A percentile compares a stretch with the other conserved stretches of the same genome.
Evolutionary conservation across 2,797 vertebrate genomes (phyloP).

Genomic region (Sternotherus odoratus): DNA sequence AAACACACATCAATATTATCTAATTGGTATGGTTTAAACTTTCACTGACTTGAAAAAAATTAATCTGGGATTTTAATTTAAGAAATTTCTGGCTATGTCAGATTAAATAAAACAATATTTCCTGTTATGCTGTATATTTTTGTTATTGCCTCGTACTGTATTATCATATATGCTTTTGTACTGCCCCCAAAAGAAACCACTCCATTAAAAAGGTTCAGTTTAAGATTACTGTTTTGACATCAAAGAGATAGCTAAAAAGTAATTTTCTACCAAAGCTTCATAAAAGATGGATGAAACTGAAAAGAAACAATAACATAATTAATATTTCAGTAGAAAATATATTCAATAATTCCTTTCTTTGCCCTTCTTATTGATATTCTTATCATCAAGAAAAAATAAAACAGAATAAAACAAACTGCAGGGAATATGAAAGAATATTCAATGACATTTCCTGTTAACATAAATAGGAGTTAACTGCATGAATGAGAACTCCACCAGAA

Average conservation of each 20-base stretch:
- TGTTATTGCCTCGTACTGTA: background rate
- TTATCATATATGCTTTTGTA: background rate
- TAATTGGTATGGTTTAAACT: background rate
- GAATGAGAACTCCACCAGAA: background rate
- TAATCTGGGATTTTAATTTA: conserved; percentile 3
- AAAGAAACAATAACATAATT: background rate
- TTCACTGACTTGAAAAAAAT: background rate
- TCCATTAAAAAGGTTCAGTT: background rate
- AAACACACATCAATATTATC: background rate
- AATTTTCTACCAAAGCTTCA: background rate
- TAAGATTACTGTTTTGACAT: background rate
- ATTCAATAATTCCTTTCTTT: background rate
- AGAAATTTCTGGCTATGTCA: background rate
- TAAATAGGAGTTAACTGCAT: background rate
- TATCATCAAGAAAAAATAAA: background rate
- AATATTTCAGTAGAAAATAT: background rate
- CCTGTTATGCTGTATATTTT: background rate
- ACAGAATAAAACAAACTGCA: background rate
- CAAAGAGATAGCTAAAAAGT: conserved; percentile 1
- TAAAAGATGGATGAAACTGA: conserved; percentile 14
- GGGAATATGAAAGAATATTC: background rate
- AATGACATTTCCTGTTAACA: background rate
- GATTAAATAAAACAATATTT: background rate
- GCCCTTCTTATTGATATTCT: background rate
- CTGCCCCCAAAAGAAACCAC: background rate